Evolutionary conservation across 2,888 invertebrate species (phyloP).

Genomic region (Machimus atricapillus): DNA sequence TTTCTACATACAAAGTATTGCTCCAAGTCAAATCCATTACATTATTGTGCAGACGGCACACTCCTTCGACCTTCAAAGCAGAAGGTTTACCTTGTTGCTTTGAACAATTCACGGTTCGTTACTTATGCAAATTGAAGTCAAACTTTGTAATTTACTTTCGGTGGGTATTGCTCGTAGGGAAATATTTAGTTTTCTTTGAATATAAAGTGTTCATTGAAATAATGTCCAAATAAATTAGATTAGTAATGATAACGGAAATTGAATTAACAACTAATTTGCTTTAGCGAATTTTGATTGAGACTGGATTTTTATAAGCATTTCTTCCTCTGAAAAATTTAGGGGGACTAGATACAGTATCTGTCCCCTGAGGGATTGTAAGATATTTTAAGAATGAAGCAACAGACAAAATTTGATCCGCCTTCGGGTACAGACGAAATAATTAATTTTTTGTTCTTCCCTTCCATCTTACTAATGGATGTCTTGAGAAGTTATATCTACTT

Average conservation of each 20-base stretch:
- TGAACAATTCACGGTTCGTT: constrained; percentile 40
- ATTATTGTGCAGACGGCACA: not conserved
- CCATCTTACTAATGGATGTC: not conserved
- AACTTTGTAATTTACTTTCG: constrained; percentile 39
- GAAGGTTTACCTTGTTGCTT: constrained; percentile 14
- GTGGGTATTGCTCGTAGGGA: not conserved
- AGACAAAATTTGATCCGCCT: not conserved
- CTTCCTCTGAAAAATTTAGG: not conserved
- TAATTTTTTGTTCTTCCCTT: not conserved
- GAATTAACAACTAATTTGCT: not conserved
- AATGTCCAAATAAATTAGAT: constrained; percentile 25
- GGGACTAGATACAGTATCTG: not conserved
- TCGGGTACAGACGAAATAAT: not conserved
- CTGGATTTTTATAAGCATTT: not conserved
- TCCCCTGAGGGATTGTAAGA: not conserved
- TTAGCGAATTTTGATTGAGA: not conserved
- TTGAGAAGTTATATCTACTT: not conserved
- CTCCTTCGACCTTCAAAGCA: not conserved
- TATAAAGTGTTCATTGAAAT: constrained; percentile 15
- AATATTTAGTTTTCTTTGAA: constrained; percentile 28
- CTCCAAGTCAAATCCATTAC: constrained; percentile 10
- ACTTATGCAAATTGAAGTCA: constrained; percentile 39
- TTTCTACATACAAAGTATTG: not conserved
- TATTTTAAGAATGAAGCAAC: not conserved
- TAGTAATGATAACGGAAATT: not conserved